Percentiles rank a stretch among this genome's conserved stretches.
These are phyloP conservation scores for Dolichopus griseipennis DNA, from an alignment of 2,888 invertebrate species.

Conservation along the genomic window DNA sequence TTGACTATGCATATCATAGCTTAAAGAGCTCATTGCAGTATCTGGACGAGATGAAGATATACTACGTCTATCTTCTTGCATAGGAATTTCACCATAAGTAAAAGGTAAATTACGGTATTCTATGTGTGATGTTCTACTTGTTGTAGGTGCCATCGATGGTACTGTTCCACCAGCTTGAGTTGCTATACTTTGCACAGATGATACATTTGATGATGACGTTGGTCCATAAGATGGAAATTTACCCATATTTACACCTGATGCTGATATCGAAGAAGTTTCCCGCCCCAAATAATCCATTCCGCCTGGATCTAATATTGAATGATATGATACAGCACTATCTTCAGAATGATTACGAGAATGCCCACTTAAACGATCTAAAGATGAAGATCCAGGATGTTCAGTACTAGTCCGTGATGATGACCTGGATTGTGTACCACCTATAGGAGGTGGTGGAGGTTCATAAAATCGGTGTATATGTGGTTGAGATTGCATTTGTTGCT, in stretches of 20 bases:
- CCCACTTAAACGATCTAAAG: conserved; percentile 26
- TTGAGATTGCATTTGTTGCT: conserved; percentile 16
- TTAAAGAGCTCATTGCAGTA: neutral
- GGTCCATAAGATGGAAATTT: conserved; percentile 13
- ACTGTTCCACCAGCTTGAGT: conserved; percentile 5
- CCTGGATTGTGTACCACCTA: conserved; percentile 22
- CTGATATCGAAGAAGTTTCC: conserved; percentile 20
- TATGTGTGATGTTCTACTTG: conserved; percentile 13
- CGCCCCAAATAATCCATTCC: conserved; percentile 17
- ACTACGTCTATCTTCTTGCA: neutral
- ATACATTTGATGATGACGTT: conserved; percentile 21
- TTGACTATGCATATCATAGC: conserved; percentile 7
- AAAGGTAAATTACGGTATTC: conserved; percentile 14
- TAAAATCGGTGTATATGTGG: conserved; percentile 36
- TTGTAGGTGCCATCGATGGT: conserved; percentile 12
- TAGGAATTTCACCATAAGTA: conserved; percentile 10
- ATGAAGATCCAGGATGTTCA: conserved; percentile 22
- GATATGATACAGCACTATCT: conserved; percentile 27
- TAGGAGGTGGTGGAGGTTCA: conserved; percentile 36
- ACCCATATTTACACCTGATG: conserved; percentile 15
- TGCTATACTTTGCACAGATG: conserved; percentile 16
- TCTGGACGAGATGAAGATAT: neutral
- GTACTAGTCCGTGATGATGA: conserved; percentile 23
- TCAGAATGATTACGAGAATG: conserved; percentile 27
- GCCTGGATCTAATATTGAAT: conserved; percentile 20